Percentiles rank a stretch among this genome's conserved stretches.
phyloP scores from a whole-genome alignment of 2,113 vertebrate species.

The Tor tambroides region DNA sequence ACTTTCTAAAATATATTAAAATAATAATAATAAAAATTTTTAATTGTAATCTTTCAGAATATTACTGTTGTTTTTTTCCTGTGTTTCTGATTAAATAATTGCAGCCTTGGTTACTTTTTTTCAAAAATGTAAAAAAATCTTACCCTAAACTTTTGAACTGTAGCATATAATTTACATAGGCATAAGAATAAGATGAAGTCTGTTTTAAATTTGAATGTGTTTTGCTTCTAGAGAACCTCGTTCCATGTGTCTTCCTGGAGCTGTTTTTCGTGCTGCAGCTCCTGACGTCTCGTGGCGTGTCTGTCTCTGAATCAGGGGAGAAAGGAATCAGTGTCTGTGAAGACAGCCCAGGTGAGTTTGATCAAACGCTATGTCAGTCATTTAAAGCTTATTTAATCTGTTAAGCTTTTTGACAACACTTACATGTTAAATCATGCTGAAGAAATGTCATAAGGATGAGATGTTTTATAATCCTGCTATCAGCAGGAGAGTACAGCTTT shows the following conservation, averaged over 20 bases:
- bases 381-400: neutral
- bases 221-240: slow-evolving; percentile 85
- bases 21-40: no score
- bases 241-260: slow-evolving; percentile 96
- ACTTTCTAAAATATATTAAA: no score
- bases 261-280: slow-evolving; percentile 95
- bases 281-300: slow-evolving; percentile 82
- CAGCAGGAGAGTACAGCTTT: neutral
- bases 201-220: neutral
- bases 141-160: neutral
- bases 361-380: neutral
- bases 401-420: neutral
- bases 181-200: neutral
- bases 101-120: no score
- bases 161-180: no score
- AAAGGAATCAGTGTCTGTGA: slow-evolving; percentile 58
- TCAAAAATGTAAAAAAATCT: no score
- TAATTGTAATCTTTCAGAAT: no score
- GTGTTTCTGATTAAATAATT: no score
- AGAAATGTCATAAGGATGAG: neutral
- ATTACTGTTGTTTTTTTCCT: no score
- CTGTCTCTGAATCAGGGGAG: slow-evolving; percentile 53
- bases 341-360: slow-evolving; percentile 61
- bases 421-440: neutral
- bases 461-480: neutral